A percentile compares a stretch with the other conserved stretches of the same genome.
Evolutionary conservation across 2,888 invertebrate species (phyloP).

Genomic region (Spilosoma lubricipeda): DNA sequence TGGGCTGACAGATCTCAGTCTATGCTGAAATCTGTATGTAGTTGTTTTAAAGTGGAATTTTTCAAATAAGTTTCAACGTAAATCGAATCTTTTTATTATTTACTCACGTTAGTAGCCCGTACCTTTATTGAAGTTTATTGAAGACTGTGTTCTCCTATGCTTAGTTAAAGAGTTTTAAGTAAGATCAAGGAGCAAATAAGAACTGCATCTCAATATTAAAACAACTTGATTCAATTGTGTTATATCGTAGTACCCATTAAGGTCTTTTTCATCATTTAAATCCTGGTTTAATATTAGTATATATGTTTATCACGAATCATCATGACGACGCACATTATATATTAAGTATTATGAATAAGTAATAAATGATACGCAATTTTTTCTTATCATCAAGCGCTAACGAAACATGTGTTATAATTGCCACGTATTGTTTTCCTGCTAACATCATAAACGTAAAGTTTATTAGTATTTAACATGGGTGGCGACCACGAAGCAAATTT

Average conservation of each 20-base stretch:
- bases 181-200: background rate
- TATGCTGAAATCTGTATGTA: too few relatives aligned
- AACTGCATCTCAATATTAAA: background rate
- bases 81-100: too few relatives aligned
- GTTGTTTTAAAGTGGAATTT: too few relatives aligned
- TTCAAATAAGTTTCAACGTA: too few relatives aligned
- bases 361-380: conserved; percentile 3
- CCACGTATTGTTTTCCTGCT: background rate
- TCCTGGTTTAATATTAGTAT: background rate
- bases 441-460: background rate
- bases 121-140: too few relatives aligned
- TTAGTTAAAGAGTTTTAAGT: too few relatives aligned
- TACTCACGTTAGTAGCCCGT: too few relatives aligned
- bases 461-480: background rate
- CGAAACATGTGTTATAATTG: background rate
- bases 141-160: too few relatives aligned
- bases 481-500: too few relatives aligned
- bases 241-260: background rate
- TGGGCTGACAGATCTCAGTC: too few relatives aligned
- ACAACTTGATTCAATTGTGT: background rate
- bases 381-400: background rate
- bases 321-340: background rate
- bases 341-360: background rate
- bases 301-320: background rate
- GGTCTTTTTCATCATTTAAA: background rate